These are phyloP conservation scores for Pseudochaenichthys georgianus DNA, from an alignment of 2,797 vertebrate genomes.

Conservation along the genomic window DNA sequence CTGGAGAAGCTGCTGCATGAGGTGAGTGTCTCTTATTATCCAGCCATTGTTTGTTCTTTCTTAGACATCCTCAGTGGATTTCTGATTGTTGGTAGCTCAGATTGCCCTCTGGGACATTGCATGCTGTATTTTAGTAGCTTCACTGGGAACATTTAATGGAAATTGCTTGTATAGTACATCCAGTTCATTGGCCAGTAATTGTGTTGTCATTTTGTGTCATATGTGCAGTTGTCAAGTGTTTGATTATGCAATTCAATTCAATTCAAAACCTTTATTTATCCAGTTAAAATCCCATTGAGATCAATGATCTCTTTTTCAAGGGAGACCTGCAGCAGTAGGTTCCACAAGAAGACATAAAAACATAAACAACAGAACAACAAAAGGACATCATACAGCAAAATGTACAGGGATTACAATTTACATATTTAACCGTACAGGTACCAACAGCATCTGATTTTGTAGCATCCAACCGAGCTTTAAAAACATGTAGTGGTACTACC, in stretches of 20 bases:
- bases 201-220: conserved; percentile 45
- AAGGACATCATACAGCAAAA: too few species aligned
- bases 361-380: too few species aligned
- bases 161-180: conserved; percentile 14
- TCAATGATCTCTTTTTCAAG: too few species aligned
- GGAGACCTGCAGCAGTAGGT: too few species aligned
- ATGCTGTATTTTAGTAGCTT: conserved; percentile 2
- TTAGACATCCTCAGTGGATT: conserved; percentile 12
- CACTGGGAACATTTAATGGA: conserved; percentile 42
- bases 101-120: conserved; percentile 40
- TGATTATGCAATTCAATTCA: conserved; percentile 28
- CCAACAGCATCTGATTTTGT: too few species aligned
- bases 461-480: too few species aligned
- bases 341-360: too few species aligned
- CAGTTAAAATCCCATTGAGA: too few species aligned
- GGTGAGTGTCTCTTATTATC: conserved; percentile 61
- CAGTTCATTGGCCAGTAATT: conserved; percentile 31
- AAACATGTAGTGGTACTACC: too few species aligned
- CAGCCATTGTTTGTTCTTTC: neutral
- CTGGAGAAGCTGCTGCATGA: conserved; percentile 93
- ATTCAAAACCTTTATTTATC: too few species aligned
- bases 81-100: conserved; percentile 22
- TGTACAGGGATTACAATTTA: too few species aligned
- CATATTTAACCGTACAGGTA: too few species aligned
- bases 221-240: conserved; percentile 40